Conservation (phyloP, 2,797 vertebrate genomes). For the Pitangus sulphuratus region DNA sequence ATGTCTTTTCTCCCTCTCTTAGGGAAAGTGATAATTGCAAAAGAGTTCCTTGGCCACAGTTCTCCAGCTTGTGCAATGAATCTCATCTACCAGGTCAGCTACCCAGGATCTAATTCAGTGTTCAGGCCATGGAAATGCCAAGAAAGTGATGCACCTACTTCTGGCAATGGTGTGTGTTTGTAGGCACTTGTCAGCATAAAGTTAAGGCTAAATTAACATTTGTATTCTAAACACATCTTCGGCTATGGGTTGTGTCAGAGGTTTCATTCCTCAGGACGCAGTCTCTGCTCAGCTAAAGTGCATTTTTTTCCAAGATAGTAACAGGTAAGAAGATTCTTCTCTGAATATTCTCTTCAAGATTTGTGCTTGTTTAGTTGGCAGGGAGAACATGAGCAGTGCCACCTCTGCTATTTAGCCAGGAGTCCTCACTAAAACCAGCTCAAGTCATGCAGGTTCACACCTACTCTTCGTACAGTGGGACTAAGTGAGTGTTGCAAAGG, state of each 20-base stretch:
- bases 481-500: not conserved
- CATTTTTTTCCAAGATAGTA: not conserved
- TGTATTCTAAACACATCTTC: not conserved
- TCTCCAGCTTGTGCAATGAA: conserved; percentile 68
- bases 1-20: not conserved
- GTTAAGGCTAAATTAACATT: not conserved
- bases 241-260: not conserved
- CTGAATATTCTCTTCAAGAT: not conserved
- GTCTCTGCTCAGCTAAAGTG: not conserved
- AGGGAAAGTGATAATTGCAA: conserved; percentile 83
- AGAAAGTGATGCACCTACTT: conserved; percentile 11
- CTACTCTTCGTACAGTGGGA: fast-evolving
- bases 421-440: not conserved
- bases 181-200: not conserved
- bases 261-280: not conserved
- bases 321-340: not conserved
- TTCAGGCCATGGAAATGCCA: conserved; percentile 72
- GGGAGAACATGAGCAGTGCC: not conserved
- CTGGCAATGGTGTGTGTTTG: not conserved
- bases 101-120: conserved; percentile 79
- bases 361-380: not conserved
- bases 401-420: not conserved
- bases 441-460: not conserved
- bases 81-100: conserved; percentile 65
- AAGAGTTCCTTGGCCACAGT: conserved; percentile 85